phyloP scores from a whole-genome alignment of 2,797 vertebrate genomes.

The Netta rufina region DNA sequence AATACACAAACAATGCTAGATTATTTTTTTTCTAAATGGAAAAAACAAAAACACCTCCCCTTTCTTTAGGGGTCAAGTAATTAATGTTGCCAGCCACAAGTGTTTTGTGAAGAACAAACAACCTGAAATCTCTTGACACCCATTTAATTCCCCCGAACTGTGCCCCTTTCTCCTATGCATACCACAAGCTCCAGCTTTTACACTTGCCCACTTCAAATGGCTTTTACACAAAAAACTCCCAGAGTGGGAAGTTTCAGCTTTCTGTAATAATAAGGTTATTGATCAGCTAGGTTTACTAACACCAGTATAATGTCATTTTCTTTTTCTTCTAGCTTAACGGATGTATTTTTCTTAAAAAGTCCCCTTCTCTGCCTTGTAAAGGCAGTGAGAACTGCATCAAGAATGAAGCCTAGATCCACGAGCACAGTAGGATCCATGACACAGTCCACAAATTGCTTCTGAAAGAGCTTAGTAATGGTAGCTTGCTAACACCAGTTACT shows the following conservation, averaged over 20 bases:
- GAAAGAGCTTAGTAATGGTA: conserved; percentile 1
- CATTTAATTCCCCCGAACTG: not conserved
- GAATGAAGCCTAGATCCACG: not conserved
- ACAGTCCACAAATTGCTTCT: conserved; percentile 14
- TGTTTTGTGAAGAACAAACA: conserved; percentile 61
- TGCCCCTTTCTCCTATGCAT: not conserved
- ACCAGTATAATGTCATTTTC: not conserved
- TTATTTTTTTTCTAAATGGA: not conserved
- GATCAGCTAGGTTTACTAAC: conserved; percentile 48
- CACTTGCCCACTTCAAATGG: not conserved
- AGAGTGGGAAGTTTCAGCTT: conserved; percentile 38
- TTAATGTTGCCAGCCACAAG: not conserved
- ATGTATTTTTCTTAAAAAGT: conserved; percentile 31
- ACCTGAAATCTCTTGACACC: not conserved
- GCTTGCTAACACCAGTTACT: not conserved
- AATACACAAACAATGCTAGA: conserved; percentile 22
- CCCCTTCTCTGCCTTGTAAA: conserved; percentile 22
- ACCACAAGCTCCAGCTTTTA: conserved; percentile 20
- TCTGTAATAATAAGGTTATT: conserved; percentile 40
- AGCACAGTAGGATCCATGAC: not conserved
- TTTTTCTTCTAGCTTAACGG: conserved; percentile 49
- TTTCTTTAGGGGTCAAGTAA: conserved; percentile 23
- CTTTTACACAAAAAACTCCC: not conserved
- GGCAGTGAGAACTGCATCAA: not conserved
- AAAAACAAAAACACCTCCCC: not conserved